Conservation (phyloP, 2,113 vertebrate species). For the Nicator chloris region DNA sequence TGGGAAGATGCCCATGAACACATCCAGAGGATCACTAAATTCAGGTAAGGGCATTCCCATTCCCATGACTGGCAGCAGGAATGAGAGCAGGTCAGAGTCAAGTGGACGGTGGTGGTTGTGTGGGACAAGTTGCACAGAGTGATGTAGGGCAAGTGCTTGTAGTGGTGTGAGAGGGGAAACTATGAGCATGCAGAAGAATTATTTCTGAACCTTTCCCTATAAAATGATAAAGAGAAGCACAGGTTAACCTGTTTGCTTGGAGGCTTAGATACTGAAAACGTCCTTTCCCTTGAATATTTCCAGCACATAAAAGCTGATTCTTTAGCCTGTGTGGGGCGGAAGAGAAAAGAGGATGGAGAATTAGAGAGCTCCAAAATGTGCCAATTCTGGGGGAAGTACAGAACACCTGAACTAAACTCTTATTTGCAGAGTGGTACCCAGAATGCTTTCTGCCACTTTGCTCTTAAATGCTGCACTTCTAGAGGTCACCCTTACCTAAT, state of each 20-base stretch:
- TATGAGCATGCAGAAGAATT: background rate
- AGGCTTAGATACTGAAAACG: background rate
- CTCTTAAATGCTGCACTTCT: background rate
- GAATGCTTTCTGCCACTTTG: background rate
- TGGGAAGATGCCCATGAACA: background rate
- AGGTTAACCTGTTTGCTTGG: background rate
- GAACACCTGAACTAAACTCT: background rate
- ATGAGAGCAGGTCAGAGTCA: background rate
- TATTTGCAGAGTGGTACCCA: background rate
- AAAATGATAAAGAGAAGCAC: background rate
- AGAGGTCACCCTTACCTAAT: conserved; percentile 32
- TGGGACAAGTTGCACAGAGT: background rate
- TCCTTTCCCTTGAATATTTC: background rate
- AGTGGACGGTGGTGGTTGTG: accelerated
- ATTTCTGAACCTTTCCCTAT: background rate
- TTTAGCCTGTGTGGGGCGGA: background rate
- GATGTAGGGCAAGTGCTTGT: background rate
- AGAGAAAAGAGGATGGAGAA: background rate
- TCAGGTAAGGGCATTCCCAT: background rate
- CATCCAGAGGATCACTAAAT: background rate
- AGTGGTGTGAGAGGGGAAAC: background rate
- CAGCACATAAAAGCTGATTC: background rate
- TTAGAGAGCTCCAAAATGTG: background rate
- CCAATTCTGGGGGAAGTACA: background rate
- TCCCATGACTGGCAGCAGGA: background rate